Evolutionary conservation across 2,113 vertebrate species (phyloP), one percentile per base, ranked within the genome.

Genomic region (Empidonax alnorum): DNA sequence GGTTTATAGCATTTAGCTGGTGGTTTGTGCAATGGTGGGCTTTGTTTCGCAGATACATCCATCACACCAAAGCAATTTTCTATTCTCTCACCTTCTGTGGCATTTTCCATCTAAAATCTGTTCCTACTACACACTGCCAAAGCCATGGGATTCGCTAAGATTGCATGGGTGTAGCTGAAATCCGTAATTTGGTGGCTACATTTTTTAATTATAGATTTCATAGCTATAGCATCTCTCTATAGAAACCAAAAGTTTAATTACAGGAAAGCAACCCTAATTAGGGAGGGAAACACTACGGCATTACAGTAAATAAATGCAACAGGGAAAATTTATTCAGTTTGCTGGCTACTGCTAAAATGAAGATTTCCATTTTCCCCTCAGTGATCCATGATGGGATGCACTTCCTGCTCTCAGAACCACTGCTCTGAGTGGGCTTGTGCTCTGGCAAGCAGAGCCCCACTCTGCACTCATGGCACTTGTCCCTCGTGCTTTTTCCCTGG

Each of bases 1-100:
- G 80, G 79, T 96, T 97, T 96, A 95, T 81, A 65, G 82, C 24
- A 2, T 77, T 85, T 93, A 72, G 77, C 69, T 93, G 35, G 66
- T 78, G 58, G 23, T 35, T 90, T 92, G 50, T 90, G 85, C 76
- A 81, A 25, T 39, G 67, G 71, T 69, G 58, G 50, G 46, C 85
- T 96, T 95, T 94, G 78, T 90, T 96, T 84, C 67, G 14, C 41
- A 77, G 87, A 42, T 69, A 28, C 63, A 79, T 87, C 86, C 87
- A 68, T 69, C 55, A 86, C 63, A 90, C 68, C 80, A 95, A 93
- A 91, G 92, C n/a, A 68, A 41, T 89, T 95, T 92, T 79, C 84
- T 90, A 53, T 92, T 90, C 58, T 95, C n/a, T 84, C 49, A 89
- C 59, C 52, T 94, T 94, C 86, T 96, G 63, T 75, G 83, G 42